These are phyloP conservation scores for Drepana arcuata DNA, from an alignment of 1,140 invertebrate genomes.

Conservation along the genomic window DNA sequence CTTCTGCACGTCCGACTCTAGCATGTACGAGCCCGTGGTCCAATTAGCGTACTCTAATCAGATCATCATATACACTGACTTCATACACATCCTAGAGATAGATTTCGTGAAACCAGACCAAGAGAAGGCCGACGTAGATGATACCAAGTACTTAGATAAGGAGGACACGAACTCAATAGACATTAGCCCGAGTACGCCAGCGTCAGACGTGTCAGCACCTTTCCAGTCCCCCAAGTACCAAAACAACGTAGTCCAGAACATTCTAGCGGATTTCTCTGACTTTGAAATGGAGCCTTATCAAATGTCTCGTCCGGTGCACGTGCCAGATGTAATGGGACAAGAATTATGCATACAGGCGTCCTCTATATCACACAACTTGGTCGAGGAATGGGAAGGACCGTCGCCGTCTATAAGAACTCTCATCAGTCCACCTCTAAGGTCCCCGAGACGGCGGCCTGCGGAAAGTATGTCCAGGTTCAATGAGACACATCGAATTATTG, in stretches of 20 bases:
- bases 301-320: slow-evolving; percentile 52
- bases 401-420: slow-evolving; percentile 65
- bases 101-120: slow-evolving; percentile 62
- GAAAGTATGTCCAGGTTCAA: slow-evolving; percentile 69
- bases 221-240: slow-evolving; percentile 63
- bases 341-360: slow-evolving; percentile 68
- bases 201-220: slow-evolving; percentile 45
- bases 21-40: slow-evolving; percentile 65
- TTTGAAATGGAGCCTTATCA: slow-evolving; percentile 62
- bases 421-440: slow-evolving; percentile 63
- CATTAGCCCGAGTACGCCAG: slow-evolving; percentile 44
- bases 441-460: slow-evolving; percentile 56
- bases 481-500: slow-evolving; percentile 74
- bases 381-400: slow-evolving; percentile 68
- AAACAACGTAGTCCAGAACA: slow-evolving; percentile 63
- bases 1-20: slow-evolving; percentile 66
- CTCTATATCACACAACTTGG: slow-evolving; percentile 60
- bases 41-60: slow-evolving; percentile 68
- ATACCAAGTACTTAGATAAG: slow-evolving; percentile 46
- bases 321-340: slow-evolving; percentile 63
- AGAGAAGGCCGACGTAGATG: slow-evolving; percentile 40
- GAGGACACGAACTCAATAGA: slow-evolving; percentile 48
- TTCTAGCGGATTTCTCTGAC: slow-evolving; percentile 67
- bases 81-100: slow-evolving; percentile 69
- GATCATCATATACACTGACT: slow-evolving; percentile 70